Base-by-base conservation (phyloP, 1,140 invertebrate species). In the Cheumatopsyche charites region DNA sequence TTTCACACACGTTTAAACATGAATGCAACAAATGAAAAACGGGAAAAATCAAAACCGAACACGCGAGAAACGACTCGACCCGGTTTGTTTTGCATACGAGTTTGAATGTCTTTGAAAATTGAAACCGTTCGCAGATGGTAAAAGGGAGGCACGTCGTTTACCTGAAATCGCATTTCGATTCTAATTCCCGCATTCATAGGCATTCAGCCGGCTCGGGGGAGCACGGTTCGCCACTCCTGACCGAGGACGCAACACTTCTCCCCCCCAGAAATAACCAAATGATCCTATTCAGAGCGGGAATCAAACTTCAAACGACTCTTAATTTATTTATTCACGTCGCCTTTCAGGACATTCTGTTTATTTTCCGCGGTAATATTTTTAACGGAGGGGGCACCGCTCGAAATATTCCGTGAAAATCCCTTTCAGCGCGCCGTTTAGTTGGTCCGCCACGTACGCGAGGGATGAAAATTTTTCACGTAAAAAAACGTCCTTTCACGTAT, bases 111-210 rank as follows among this genome's bases (percentile, higher is more conserved):
- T 36, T 36, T 36, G 3, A 36, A 36, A 4, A 36, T 36, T 36
- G 29, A 36, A 36, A 36, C 9, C 3, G 3, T 36, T 36, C 29
- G 3, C 3, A 36, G n/a, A n/a, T n/a, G n/a, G n/a, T n/a, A 36
- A 9, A 36, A 36, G 26, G 58, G 17, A n/a, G 26, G 66, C 67
- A 72, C 70, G 49, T 75, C 73, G 67, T 75, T 75, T 72, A 70
- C 73, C 73, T 62, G 70, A 75, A 74, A 75, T 75, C 70, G 73
- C 67, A 70, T 75, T 75, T 29, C 70, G 71, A 15, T 29, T 75
- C 70, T 75, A 75, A 75, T 75, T 75, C 73, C 66, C 71, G 70
- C 71, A 75, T 75, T 75, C 73, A 75, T 75, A 61, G 73, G 71
- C 36, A 75, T 72, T 75, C 73, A 72, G 70, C 12, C 17, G 52